Evolutionary conservation across 2,888 invertebrate genomes (phyloP).

Genomic region (Caenorhabditis becei): DNA sequence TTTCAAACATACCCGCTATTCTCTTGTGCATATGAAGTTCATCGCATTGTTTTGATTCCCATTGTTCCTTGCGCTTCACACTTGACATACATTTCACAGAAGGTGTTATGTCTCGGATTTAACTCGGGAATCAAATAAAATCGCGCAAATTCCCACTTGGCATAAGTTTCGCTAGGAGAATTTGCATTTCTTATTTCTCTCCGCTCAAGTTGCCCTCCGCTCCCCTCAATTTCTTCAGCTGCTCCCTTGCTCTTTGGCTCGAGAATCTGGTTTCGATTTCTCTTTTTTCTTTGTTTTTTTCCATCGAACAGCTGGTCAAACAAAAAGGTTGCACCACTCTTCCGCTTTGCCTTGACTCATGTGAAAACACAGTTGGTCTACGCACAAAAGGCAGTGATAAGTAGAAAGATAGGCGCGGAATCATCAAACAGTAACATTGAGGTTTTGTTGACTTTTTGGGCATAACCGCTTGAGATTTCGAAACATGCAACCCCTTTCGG

Average conservation of each 20-base stretch:
- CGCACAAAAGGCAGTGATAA: background rate
- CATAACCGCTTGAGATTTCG: conserved; percentile 5
- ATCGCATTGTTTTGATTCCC: conserved; percentile 6
- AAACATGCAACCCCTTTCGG: conserved; percentile 7
- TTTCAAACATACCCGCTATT: background rate
- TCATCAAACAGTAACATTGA: background rate
- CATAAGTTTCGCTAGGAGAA: too few relatives aligned
- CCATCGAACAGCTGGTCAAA: conserved; percentile 33
- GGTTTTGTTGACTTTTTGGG: background rate
- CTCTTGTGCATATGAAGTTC: background rate
- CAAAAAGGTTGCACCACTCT: conserved; percentile 8
- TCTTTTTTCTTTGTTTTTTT: conserved; percentile 10
- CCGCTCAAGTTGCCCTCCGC: background rate
- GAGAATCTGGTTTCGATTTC: background rate
- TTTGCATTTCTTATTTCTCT: background rate
- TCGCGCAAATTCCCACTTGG: too few relatives aligned
- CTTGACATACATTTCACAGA: conserved; percentile 54
- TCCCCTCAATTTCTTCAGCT: background rate
- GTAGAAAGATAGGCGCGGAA: conserved; percentile 21
- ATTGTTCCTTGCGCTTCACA: conserved; percentile 17
- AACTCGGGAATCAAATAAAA: too few relatives aligned
- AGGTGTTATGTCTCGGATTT: conserved; percentile 34
- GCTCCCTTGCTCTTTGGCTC: background rate
- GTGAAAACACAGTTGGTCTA: conserved; percentile 6
- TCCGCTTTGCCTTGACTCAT: conserved; percentile 14